Base-by-base conservation (phyloP, 2,797 vertebrate genomes). In the Psittacula echo region DNA sequence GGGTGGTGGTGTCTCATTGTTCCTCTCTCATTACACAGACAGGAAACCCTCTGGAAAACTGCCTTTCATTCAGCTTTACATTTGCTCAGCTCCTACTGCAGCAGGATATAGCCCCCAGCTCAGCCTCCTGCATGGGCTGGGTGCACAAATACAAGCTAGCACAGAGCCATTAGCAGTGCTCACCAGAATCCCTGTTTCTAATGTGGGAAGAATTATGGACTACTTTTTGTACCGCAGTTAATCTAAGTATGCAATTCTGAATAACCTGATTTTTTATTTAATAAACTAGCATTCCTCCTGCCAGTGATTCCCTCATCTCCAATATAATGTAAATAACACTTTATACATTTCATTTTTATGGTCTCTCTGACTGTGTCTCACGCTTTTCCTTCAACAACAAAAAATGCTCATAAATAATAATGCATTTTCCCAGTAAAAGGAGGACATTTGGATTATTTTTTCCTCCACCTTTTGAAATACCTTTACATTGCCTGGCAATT, bases 381-480 rank as follows among this genome's bases (percentile, higher is more conserved):
- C 23, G 29, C 23, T 72, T 86, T 47, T 44, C 42, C 61, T 87
- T 71, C 81, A 71, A 54, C 48, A 82, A 54, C 2, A 17, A 66
- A 90, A 95, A 80, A 72, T 62, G 83, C 83, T 92, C 79, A 83
- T 68, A 90, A 94, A 93, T 85, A 95, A 89, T 51, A 92, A 93
- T 72, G 70, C 19, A 77, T 92, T 94, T 89, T 72, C 37, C 30
- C 60, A 82, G 79, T 42, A 84, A 78, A 92, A 81, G 48, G 30
- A 81, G 37, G 22, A 85, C 61, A 85, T 88, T 84, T 78, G 73
- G n/a, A 82, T 93, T 90, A 48, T 76, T 86, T 93, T 87, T 65
- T 39, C 45, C 39, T 84, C 30, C 27, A 53, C 61, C 68, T 70
- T 92, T 85, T 75, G 32, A 50, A 81, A 90, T 54, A 76, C 37